Percentiles rank a stretch among this genome's conserved stretches.
Evolutionary conservation across 2,113 vertebrate genomes (phyloP).

Genomic region (Zosterops pallidus): DNA sequence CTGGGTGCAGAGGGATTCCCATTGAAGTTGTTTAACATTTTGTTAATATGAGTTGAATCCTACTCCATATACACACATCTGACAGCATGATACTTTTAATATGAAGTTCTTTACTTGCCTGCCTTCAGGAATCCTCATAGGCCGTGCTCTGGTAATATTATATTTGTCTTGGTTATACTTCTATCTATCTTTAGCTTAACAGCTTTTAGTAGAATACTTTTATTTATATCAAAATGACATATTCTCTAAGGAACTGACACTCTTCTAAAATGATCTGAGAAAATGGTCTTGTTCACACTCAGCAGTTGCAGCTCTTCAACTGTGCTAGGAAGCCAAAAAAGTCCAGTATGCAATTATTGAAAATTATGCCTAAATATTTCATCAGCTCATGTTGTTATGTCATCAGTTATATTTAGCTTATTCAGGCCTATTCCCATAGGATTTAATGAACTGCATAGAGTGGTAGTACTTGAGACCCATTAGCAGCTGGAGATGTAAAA

Average conservation of each 20-base stretch:
- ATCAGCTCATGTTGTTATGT: slow-evolving; percentile 39
- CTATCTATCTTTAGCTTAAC: background rate
- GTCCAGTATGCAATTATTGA: slow-evolving; percentile 16
- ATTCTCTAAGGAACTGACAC: background rate
- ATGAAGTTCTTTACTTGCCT: background rate
- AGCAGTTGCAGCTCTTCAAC: background rate
- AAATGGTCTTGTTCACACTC: slow-evolving; percentile 20
- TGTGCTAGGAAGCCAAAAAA: slow-evolving; percentile 9
- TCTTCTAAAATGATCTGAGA: slow-evolving; percentile 26
- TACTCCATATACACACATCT: background rate
- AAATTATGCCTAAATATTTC: slow-evolving; percentile 59
- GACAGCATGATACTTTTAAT: background rate
- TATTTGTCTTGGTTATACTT: background rate
- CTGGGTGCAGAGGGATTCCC: background rate
- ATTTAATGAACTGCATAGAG: slow-evolving; percentile 30
- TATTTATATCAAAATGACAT: slow-evolving; percentile 25
- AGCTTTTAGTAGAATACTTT: slow-evolving; percentile 22
- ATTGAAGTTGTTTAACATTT: background rate
- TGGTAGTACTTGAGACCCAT: slow-evolving; percentile 29
- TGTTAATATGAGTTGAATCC: background rate
- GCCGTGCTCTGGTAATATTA: background rate
- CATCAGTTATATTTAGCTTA: slow-evolving; percentile 44
- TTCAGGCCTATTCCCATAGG: background rate
- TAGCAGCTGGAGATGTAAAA: slow-evolving; percentile 43
- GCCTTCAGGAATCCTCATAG: background rate